Evolutionary conservation across 2,888 invertebrate genomes (phyloP).

Genomic region (Ennomos erosarius): DNA sequence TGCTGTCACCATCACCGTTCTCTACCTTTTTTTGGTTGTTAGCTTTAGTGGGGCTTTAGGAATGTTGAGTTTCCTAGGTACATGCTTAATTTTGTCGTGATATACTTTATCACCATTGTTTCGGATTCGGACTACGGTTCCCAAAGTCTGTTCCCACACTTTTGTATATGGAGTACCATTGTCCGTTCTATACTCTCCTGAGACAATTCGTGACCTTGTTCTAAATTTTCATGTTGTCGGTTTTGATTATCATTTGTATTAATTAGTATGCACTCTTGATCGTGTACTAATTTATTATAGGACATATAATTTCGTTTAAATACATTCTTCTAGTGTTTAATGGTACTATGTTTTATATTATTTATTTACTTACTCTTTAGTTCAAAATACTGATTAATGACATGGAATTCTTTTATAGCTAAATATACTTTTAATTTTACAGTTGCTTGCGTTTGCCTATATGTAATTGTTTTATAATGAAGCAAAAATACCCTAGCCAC

Average conservation of each 20-base stretch:
- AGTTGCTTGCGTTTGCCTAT: no score
- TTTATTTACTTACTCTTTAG: no score
- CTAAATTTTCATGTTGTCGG: constrained; percentile 62
- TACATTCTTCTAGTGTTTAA: no score
- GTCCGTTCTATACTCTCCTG: constrained; percentile 67
- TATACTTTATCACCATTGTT: constrained; percentile 53
- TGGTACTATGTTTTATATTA: no score
- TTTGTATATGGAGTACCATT: constrained; percentile 67
- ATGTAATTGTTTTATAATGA: no score
- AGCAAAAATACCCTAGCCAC: no score
- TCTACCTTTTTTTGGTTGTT: constrained; percentile 9
- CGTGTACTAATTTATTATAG: background rate
- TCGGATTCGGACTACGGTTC: constrained; percentile 58
- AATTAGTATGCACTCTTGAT: constrained; percentile 13
- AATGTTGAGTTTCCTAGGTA: constrained; percentile 36
- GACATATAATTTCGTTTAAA: no score
- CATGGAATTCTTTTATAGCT: no score
- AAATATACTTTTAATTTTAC: no score
- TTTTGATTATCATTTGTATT: constrained; percentile 40
- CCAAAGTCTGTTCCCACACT: constrained; percentile 77
- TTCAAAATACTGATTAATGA: no score
- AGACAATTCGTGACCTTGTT: constrained; percentile 81
- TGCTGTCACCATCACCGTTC: constrained; percentile 13
- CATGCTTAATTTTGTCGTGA: constrained; percentile 48
- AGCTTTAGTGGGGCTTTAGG: no score